Evolutionary conservation across 2,113 vertebrate genomes (phyloP).

Genomic region (Pluvialis apricaria): DNA sequence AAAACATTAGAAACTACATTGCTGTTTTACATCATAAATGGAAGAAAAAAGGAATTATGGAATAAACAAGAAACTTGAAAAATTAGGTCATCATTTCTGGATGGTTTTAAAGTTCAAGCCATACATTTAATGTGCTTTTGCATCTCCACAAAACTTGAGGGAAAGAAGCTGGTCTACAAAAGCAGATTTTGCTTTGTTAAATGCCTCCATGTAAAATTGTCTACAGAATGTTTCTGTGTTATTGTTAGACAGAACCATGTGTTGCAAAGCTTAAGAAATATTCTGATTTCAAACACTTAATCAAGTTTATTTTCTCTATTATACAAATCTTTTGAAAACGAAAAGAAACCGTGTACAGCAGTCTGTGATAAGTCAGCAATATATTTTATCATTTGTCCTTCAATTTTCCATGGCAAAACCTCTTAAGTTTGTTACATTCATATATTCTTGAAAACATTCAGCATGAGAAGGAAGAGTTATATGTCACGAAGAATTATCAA

Average conservation of each 20-base stretch:
- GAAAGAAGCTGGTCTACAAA: not conserved
- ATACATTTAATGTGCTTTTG: not conserved
- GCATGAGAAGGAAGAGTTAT: not conserved
- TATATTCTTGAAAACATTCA: not conserved
- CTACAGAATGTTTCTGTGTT: not conserved
- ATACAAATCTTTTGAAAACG: not conserved
- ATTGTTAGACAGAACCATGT: not conserved
- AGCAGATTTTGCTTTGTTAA: not conserved
- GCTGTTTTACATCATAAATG: not conserved
- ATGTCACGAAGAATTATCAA: not conserved
- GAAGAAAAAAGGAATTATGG: not conserved
- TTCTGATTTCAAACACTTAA: not conserved
- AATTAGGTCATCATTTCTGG: not conserved
- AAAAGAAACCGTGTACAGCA: not conserved
- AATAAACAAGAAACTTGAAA: not conserved
- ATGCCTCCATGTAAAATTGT: not conserved
- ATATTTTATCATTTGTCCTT: not conserved
- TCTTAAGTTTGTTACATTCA: not conserved
- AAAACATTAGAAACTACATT: not conserved
- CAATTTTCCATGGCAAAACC: not conserved
- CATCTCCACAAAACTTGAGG: not conserved
- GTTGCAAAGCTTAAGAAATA: not conserved
- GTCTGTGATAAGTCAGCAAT: not conserved
- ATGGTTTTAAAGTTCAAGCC: not conserved
- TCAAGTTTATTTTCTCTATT: not conserved